Percentiles rank a stretch among this genome's conserved stretches.
phyloP scores from a whole-genome alignment of 2,888 invertebrate genomes.

The Cremastobaeus sp. region DNA sequence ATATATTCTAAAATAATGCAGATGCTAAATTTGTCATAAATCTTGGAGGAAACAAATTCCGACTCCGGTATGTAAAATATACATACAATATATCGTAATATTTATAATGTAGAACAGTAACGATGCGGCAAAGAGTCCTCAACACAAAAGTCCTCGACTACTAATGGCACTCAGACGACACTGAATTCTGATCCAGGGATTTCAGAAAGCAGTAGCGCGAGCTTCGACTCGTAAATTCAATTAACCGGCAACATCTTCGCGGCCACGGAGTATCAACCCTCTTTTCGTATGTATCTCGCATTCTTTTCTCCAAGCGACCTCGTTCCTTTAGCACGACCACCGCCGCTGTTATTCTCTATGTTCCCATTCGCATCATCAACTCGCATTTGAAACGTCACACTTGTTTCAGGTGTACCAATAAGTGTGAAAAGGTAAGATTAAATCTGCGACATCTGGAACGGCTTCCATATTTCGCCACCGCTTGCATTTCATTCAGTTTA shows the following conservation, averaged over 20 bases:
- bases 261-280: slow-evolving; percentile 60
- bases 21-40: no score
- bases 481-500: slow-evolving; percentile 44
- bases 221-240: slow-evolving; percentile 73
- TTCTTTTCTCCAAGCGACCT: slow-evolving; percentile 41
- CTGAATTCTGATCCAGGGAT: slow-evolving; percentile 71
- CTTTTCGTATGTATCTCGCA: slow-evolving; percentile 50
- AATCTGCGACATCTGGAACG: slow-evolving; percentile 39
- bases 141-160: slow-evolving; percentile 63
- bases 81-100: slow-evolving; percentile 19
- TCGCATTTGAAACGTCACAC: slow-evolving; percentile 29
- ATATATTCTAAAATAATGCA: no score
- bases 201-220: slow-evolving; percentile 66
- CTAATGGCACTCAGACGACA: slow-evolving; percentile 71
- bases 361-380: slow-evolving; percentile 35
- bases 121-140: slow-evolving; percentile 48
- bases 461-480: slow-evolving; percentile 31
- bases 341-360: slow-evolving; percentile 26
- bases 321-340: slow-evolving; percentile 27
- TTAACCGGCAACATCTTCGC: slow-evolving; percentile 73
- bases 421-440: slow-evolving; percentile 57
- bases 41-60: not conserved
- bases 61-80: no score
- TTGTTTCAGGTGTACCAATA: slow-evolving; percentile 53
- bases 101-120: slow-evolving; percentile 40